phyloP scores from a whole-genome alignment of 2,797 vertebrate genomes.

The Melanotaenia parkinsoni region DNA sequence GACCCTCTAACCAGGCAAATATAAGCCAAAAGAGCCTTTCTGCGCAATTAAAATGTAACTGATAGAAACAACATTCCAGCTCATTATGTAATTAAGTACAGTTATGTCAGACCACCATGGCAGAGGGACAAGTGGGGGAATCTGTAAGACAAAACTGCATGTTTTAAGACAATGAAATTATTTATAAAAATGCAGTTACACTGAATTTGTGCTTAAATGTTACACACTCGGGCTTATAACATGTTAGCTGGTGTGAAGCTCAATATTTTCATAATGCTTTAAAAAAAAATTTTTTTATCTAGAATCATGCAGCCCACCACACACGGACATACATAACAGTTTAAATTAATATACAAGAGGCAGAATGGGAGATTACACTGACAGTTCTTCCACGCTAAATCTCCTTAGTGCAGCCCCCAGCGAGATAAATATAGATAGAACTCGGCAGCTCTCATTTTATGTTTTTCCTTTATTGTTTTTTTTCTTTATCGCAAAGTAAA shows the following conservation, averaged over 20 bases:
- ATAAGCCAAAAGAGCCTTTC: background rate
- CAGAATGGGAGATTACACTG: constrained; percentile 66
- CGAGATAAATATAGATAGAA: constrained; percentile 77
- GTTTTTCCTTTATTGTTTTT: constrained; percentile 21
- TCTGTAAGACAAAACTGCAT: background rate
- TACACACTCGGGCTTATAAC: background rate
- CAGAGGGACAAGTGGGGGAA: background rate
- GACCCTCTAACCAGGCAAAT: background rate
- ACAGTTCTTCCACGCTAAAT: constrained; percentile 71
- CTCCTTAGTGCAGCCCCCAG: constrained; percentile 68
- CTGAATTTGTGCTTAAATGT: background rate
- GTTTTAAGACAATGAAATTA: background rate
- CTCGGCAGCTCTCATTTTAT: constrained; percentile 39
- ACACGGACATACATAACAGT: constrained; percentile 8
- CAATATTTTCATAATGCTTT: background rate
- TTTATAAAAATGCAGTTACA: background rate
- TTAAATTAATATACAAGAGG: constrained; percentile 43
- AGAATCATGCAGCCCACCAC: constrained; percentile 1
- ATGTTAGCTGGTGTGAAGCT: background rate
- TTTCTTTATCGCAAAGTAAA: constrained; percentile 48
- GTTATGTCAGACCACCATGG: background rate
- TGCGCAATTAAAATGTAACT: background rate
- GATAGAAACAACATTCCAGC: background rate
- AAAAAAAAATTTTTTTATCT: background rate
- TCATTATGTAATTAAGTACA: background rate